These are phyloP conservation scores for Spodoptera frugiperda DNA, from an alignment of 1,140 invertebrate genomes.

Conservation along the genomic window DNA sequence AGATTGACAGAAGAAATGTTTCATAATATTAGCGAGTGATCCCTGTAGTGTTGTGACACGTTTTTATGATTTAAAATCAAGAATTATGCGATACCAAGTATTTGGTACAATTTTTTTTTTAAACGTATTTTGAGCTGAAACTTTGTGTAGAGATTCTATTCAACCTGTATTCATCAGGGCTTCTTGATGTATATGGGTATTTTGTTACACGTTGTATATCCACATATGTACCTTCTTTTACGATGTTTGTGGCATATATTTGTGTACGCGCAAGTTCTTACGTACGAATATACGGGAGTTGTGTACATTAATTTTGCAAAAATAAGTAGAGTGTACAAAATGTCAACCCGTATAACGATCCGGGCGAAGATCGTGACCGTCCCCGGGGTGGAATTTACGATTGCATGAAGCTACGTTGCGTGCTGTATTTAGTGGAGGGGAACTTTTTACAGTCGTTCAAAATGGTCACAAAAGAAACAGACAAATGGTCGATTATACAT, in stretches of 20 bases:
- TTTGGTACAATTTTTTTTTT: too few relatives aligned
- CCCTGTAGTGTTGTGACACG: too few relatives aligned
- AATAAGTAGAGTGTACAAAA: slow-evolving; percentile 23
- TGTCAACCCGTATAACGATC: slow-evolving; percentile 40
- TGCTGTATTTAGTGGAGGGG: slow-evolving; percentile 39
- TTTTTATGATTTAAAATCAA: too few relatives aligned
- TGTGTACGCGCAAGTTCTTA: neutral
- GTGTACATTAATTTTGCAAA: slow-evolving; percentile 28
- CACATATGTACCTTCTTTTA: neutral
- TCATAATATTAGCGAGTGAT: too few relatives aligned
- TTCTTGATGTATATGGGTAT: too few relatives aligned
- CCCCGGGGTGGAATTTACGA: slow-evolving; percentile 52
- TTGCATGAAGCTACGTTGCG: slow-evolving; percentile 49
- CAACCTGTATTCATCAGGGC: too few relatives aligned
- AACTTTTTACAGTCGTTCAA: slow-evolving; percentile 17
- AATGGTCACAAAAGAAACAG: slow-evolving; percentile 26
- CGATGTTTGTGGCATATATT: slow-evolving; percentile 5
- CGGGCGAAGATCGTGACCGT: slow-evolving; percentile 30
- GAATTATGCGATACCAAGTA: too few relatives aligned
- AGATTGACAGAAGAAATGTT: too few relatives aligned
- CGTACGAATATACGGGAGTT: neutral
- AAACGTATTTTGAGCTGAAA: too few relatives aligned
- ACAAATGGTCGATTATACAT: slow-evolving; percentile 33
- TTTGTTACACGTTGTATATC: too few relatives aligned
- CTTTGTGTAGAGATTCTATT: too few relatives aligned